phyloP scores from a whole-genome alignment of 2,113 vertebrate genomes.

The Apteryx mantelli region DNA sequence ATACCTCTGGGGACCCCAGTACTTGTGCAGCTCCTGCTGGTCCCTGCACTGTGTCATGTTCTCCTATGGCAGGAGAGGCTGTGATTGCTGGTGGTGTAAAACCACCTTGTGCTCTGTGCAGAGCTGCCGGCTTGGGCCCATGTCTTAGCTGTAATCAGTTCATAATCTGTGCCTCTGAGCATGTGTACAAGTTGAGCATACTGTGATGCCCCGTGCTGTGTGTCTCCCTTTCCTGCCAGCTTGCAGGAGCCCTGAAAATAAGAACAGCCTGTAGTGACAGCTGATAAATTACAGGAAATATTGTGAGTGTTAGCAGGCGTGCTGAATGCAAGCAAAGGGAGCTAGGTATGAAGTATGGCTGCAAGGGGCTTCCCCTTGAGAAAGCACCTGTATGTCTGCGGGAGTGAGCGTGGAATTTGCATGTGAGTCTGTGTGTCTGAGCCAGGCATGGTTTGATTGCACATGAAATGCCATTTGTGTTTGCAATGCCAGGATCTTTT shows the following conservation, averaged over 20 bases:
- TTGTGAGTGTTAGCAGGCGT: rapidly evolving
- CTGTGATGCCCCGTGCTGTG: too few relatives aligned
- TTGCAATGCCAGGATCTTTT: neutral
- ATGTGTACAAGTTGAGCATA: neutral
- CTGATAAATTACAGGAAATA: neutral
- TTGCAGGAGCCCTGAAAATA: neutral
- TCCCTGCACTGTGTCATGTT: rapidly evolving
- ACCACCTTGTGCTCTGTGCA: neutral
- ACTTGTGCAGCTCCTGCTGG: neutral
- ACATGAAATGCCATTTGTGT: neutral
- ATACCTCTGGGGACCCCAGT: neutral
- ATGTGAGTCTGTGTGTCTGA: neutral
- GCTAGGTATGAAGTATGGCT: neutral
- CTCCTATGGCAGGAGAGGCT: neutral
- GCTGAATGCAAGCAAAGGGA: neutral
- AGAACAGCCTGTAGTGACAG: neutral
- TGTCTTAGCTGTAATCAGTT: neutral
- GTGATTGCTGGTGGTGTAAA: rapidly evolving
- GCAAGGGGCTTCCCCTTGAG: neutral
- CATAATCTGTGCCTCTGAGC: neutral
- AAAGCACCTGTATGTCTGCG: neutral
- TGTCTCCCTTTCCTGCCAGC: too few relatives aligned
- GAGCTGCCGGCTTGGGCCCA: neutral
- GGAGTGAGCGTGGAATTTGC: neutral
- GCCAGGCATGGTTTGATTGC: neutral